Evolutionary conservation across 2,888 invertebrate species (phyloP), one percentile per base, ranked within the genome.

Genomic region (Cephus rjabovi): DNA sequence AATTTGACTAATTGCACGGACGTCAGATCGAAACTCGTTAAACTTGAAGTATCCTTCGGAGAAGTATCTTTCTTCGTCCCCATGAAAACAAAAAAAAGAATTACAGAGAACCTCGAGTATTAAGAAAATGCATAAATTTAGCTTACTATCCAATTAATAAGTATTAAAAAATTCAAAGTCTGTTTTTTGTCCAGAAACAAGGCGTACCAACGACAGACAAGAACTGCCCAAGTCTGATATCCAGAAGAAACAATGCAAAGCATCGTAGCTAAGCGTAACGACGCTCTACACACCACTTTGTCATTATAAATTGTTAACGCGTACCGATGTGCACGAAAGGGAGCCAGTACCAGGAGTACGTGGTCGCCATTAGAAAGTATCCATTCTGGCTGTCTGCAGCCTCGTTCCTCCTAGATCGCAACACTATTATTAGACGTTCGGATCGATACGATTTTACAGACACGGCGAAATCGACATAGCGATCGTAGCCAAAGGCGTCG

Each of bases 361-460:
- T 74, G 79, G 76, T 76, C 76, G 77, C 71, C 75, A 79, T 81
- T 81, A 81, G 79, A 81, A 81, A 81, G 81, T 81, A 76, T 33
- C 77, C 35, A 74, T 23, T 56, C 56, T 56, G 56, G 56, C 56
- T 23, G 56, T 56, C 56, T 1, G 56, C 56, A 56, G 23, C 56
- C 56, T 56, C 56, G 56, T 23, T 56, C 56, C 56, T 56, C 56
- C 56, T 56, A 23, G 56, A 56, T 56, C 56, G 56, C 56, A 56
- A 56, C 23, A 9, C 56, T 56, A 56, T 56, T 23, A 56, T 56
- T 56, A 56, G 56, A 56, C 56, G 56, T 23, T 56, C 56, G 56
- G 56, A 23, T 56, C 56, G 56, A 9, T 56, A 23, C 9, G 23
- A 23, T 56, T 56, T 56, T 56, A 9, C 56, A 56, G 56, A 56